These are phyloP conservation scores for Drosophila rubida DNA, from an alignment of 2,888 invertebrate species.

Conservation along the genomic window DNA sequence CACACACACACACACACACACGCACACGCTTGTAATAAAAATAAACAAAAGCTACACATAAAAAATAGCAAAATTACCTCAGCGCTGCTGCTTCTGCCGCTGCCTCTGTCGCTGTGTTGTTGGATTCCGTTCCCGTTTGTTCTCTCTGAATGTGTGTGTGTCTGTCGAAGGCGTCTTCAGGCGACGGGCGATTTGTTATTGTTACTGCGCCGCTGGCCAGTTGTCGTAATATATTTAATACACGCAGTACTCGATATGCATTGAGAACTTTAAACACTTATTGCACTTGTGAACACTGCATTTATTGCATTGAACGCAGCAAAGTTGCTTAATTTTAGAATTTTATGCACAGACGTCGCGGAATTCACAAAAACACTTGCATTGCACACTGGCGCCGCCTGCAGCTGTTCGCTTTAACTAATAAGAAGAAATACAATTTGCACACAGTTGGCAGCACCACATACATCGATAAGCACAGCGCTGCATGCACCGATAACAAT, in stretches of 20 bases:
- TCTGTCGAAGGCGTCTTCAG: conserved; percentile 48
- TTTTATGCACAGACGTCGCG: conserved; percentile 80
- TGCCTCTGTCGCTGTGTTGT: conserved; percentile 41
- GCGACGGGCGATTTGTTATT: conserved; percentile 39
- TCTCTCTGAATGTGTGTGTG: conserved; percentile 3
- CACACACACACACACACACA: conserved; percentile 29
- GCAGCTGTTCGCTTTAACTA: conserved; percentile 56
- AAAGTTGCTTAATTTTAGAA: conserved; percentile 61
- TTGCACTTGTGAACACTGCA: conserved; percentile 42
- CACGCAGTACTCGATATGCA: conserved; percentile 21
- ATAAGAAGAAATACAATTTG: background rate
- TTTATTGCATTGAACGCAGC: conserved; percentile 33
- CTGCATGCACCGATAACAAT: conserved; percentile 5
- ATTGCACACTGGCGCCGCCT: conserved; percentile 59
- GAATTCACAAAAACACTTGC: conserved; percentile 66
- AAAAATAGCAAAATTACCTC: conserved; percentile 78
- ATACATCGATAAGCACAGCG: conserved; percentile 9
- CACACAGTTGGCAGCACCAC: conserved; percentile 41
- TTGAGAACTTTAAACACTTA: conserved; percentile 46
- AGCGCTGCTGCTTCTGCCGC: conserved; percentile 49
- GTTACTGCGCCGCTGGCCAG: conserved; percentile 55
- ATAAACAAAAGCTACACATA: conserved; percentile 69
- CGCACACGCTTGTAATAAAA: conserved; percentile 49
- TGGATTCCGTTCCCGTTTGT: conserved; percentile 51
- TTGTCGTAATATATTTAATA: conserved; percentile 35